A percentile compares a stretch with the other conserved stretches of the same genome.
phyloP scores from a whole-genome alignment of 1,140 invertebrate species.

The Heliconius hewitsoni region DNA sequence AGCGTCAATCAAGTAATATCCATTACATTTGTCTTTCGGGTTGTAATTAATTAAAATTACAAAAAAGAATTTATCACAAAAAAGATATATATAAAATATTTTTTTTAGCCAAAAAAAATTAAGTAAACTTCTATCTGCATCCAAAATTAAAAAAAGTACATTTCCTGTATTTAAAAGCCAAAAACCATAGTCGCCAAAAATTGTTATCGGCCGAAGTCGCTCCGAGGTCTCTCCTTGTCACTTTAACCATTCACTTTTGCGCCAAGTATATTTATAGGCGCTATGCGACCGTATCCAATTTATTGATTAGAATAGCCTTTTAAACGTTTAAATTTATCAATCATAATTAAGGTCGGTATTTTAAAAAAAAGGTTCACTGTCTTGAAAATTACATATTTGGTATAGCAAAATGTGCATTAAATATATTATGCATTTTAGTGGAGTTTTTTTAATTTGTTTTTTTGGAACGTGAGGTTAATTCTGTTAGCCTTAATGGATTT shows the following conservation, averaged over 20 bases:
- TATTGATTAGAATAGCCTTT: conserved; percentile 3
- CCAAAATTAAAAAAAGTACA: too few relatives aligned
- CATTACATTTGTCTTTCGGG: neutral
- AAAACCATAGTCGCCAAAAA: neutral
- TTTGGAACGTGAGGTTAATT: too few relatives aligned
- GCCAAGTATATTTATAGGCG: conserved; percentile 7
- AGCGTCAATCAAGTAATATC: neutral
- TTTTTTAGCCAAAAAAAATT: too few relatives aligned
- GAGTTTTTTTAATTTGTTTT: too few relatives aligned
- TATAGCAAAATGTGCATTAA: too few relatives aligned
- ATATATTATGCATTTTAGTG: too few relatives aligned
- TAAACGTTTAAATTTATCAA: neutral
- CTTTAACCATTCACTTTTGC: conserved; percentile 6
- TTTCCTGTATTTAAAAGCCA: neutral
- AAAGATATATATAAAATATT: too few relatives aligned
- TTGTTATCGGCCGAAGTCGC: neutral
- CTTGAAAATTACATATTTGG: neutral
- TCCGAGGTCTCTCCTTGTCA: conserved; percentile 9
- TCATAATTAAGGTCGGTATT: neutral
- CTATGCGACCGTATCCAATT: neutral
- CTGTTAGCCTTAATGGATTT: too few relatives aligned
- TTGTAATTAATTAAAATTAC: neutral
- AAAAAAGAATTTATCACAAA: too few relatives aligned
- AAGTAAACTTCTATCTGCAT: too few relatives aligned
- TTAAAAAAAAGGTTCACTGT: neutral